A percentile compares a stretch with the other conserved stretches of the same genome.
Evolutionary conservation across 2,888 invertebrate genomes (phyloP).

Genomic region (Mesochorus sp.): DNA sequence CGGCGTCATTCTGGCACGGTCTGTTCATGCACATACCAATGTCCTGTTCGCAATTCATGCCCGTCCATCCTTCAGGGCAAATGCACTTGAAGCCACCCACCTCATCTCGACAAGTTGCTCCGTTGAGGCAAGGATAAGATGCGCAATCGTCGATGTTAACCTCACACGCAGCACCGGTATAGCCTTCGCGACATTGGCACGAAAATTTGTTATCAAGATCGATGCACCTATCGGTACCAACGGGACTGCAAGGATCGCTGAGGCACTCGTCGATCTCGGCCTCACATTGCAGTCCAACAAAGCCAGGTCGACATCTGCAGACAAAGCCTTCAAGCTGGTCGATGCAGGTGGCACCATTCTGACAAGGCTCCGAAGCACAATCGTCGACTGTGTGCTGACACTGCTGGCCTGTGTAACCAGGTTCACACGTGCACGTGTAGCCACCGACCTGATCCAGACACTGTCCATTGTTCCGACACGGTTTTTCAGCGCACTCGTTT

Average conservation of each 20-base stretch:
- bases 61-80: conserved; percentile 94
- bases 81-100: conserved; percentile 92
- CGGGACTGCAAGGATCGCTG: conserved; percentile 94
- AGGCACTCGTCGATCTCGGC: conserved; percentile 96
- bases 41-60: conserved; percentile 92
- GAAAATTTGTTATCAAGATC: conserved; percentile 94
- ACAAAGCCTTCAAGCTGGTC: conserved; percentile 95
- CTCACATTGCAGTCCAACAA: conserved; percentile 95
- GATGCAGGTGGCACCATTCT: conserved; percentile 94
- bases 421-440: conserved; percentile 93
- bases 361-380: conserved; percentile 94
- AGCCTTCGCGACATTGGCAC: conserved; percentile 95
- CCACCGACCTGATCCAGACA: conserved; percentile 94
- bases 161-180: conserved; percentile 92
- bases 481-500: conserved; percentile 94
- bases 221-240: conserved; percentile 94
- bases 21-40: conserved; percentile 92
- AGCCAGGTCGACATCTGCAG: conserved; percentile 97
- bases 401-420: conserved; percentile 96
- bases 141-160: conserved; percentile 94
- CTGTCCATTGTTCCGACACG: conserved; percentile 96
- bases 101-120: conserved; percentile 94
- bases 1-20: conserved; percentile 96
- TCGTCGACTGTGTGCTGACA: conserved; percentile 97
- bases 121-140: conserved; percentile 93